Conservation (phyloP, 2,888 invertebrate species). For the Watsonalla cultraria region DNA sequence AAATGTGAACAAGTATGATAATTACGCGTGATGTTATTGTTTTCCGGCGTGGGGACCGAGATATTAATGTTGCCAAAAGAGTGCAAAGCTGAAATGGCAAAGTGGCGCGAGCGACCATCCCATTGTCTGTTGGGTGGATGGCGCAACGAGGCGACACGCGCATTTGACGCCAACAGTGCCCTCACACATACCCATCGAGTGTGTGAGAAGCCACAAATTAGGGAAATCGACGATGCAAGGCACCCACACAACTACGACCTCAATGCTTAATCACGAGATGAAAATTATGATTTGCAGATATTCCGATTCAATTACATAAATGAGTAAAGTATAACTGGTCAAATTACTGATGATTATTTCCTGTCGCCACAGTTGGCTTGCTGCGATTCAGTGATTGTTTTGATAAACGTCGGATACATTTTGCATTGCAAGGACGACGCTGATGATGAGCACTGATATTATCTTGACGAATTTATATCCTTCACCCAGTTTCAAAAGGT, state of each 20-base stretch:
- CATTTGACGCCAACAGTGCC: constrained; percentile 69
- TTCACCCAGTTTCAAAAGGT: not conserved
- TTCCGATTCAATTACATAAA: constrained; percentile 62
- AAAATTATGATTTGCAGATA: constrained; percentile 63
- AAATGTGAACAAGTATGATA: constrained; percentile 23
- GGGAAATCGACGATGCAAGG: constrained; percentile 47
- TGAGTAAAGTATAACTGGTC: constrained; percentile 55
- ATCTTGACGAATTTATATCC: constrained; percentile 1
- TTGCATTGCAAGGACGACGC: constrained; percentile 48
- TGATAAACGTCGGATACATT: constrained; percentile 39
- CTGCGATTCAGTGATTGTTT: constrained; percentile 43
- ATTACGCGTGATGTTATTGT: constrained; percentile 41
- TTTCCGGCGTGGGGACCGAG: constrained; percentile 45
- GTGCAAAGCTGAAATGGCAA: constrained; percentile 47
- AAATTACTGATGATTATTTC: constrained; percentile 67
- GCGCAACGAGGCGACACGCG: constrained; percentile 72
- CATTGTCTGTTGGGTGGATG: constrained; percentile 48
- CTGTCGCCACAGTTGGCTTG: constrained; percentile 54
- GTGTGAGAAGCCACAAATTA: constrained; percentile 34
- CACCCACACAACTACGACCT: constrained; percentile 55
- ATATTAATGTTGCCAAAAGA: constrained; percentile 59
- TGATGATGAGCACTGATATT: constrained; percentile 12
- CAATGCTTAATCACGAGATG: constrained; percentile 68
- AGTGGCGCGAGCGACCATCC: constrained; percentile 44
- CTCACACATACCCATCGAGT: constrained; percentile 4